These are phyloP conservation scores for Exephanes ischioxanthus DNA, from an alignment of 2,888 invertebrate species.

Conservation along the genomic window DNA sequence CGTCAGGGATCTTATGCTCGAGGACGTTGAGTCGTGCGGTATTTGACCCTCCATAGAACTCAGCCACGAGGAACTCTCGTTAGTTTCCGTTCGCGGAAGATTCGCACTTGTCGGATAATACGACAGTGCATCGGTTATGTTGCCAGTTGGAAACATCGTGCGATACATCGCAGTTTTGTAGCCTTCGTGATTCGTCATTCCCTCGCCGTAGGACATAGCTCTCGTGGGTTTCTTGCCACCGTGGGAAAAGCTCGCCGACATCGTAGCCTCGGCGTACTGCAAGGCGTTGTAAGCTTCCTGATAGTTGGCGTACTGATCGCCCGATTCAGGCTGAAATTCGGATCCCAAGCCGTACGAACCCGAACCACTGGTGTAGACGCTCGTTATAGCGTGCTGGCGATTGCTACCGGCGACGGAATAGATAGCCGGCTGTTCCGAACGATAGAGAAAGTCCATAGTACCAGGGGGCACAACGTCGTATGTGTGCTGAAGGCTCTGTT, in stretches of 20 bases:
- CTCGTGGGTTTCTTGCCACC: slow-evolving; percentile 76
- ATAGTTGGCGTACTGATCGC: slow-evolving; percentile 87
- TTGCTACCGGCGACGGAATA: slow-evolving; percentile 91
- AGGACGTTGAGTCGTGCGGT: slow-evolving; percentile 87
- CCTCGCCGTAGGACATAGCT: slow-evolving; percentile 84
- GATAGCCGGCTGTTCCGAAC: slow-evolving; percentile 88
- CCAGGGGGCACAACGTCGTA: slow-evolving; percentile 79
- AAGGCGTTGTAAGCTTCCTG: slow-evolving; percentile 83
- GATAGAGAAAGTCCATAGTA: slow-evolving; percentile 84
- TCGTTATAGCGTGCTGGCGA: slow-evolving; percentile 90
- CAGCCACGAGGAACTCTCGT: slow-evolving; percentile 87
- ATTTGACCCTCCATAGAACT: slow-evolving; percentile 87
- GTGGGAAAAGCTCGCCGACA: slow-evolving; percentile 81
- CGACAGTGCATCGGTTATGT: slow-evolving; percentile 92
- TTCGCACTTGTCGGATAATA: slow-evolving; percentile 92
- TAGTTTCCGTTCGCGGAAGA: slow-evolving; percentile 86
- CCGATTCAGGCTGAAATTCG: slow-evolving; percentile 87
- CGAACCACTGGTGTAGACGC: slow-evolving; percentile 90
- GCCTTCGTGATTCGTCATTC: slow-evolving; percentile 88
- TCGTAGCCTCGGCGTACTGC: slow-evolving; percentile 82
- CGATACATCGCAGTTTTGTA: slow-evolving; percentile 89
- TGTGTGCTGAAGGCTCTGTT: slow-evolving; percentile 79
- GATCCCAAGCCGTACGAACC: slow-evolving; percentile 88
- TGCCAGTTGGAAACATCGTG: slow-evolving; percentile 89
- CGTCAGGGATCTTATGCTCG: slow-evolving; percentile 83